Evolutionary conservation across 1,140 invertebrate species (phyloP).

Genomic region (Microplitis demolitor): DNA sequence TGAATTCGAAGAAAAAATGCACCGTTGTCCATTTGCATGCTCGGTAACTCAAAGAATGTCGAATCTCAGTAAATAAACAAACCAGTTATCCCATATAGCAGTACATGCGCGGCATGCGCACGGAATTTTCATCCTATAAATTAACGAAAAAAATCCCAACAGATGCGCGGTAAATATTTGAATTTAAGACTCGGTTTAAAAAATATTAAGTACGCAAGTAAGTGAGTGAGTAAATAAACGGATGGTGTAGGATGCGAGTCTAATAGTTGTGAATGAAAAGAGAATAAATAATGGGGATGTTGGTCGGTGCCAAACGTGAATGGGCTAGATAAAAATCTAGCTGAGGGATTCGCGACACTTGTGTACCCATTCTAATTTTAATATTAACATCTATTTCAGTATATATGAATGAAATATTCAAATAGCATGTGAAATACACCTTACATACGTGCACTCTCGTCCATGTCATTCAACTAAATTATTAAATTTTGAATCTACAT

Average conservation of each 20-base stretch:
- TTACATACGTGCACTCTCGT: too few relatives aligned
- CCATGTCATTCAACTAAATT: too few relatives aligned
- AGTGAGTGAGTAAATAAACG: too few relatives aligned
- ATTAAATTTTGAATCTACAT: background rate
- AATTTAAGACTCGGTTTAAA: too few relatives aligned
- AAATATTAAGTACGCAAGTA: too few relatives aligned
- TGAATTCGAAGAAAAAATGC: constrained; percentile 15
- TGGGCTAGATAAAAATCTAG: constrained; percentile 34
- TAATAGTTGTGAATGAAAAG: constrained; percentile 9
- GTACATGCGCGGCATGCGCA: too few relatives aligned
- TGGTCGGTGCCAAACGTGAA: constrained; percentile 39
- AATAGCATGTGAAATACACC: background rate
- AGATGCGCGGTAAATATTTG: too few relatives aligned
- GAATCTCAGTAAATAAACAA: background rate
- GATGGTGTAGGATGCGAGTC: too few relatives aligned
- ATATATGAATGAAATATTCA: constrained; percentile 48
- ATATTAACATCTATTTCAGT: constrained; percentile 49
- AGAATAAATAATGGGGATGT: constrained; percentile 6
- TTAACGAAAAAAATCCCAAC: too few relatives aligned
- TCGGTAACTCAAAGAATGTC: background rate
- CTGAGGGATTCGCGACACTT: constrained; percentile 19
- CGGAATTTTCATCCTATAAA: background rate
- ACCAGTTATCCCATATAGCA: background rate
- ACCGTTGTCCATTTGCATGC: constrained; percentile 13
- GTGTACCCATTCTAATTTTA: constrained; percentile 47